Percentiles rank a stretch among this genome's conserved stretches.
Conservation (phyloP, 2,113 vertebrate species). For the Anolis carolinensis region DNA sequence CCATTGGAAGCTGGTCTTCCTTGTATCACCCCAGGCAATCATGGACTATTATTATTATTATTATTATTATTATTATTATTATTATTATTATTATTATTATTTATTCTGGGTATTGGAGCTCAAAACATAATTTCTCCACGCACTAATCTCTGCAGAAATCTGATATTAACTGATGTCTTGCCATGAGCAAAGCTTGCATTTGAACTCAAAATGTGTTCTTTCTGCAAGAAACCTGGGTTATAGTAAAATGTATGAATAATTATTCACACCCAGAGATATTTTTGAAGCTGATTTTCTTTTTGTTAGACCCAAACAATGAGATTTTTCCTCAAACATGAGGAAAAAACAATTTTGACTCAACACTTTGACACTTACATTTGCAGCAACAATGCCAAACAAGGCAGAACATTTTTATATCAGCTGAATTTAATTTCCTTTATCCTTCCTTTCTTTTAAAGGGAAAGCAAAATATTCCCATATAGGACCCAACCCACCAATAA, state of each 20-base stretch:
- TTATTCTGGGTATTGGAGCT: too few species aligned
- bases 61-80: too few species aligned
- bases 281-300: background rate
- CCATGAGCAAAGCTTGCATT: background rate
- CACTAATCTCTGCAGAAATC: background rate
- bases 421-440: background rate
- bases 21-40: too few species aligned
- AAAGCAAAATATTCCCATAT: background rate
- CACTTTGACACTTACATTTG: background rate
- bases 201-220: background rate
- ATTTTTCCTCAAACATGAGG: too few species aligned
- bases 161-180: background rate
- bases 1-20: too few species aligned
- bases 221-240: background rate
- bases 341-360: conserved; percentile 2
- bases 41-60: too few species aligned
- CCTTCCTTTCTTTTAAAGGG: background rate
- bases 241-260: background rate
- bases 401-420: background rate
- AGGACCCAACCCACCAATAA: background rate
- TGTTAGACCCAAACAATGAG: background rate
- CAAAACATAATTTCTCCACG: too few species aligned
- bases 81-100: too few species aligned
- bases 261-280: conserved; percentile 18
- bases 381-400: conserved; percentile 1